Evolutionary conservation across 92 coral and sea anemone species (phyloP).

Genomic region (Porites evermanni): DNA sequence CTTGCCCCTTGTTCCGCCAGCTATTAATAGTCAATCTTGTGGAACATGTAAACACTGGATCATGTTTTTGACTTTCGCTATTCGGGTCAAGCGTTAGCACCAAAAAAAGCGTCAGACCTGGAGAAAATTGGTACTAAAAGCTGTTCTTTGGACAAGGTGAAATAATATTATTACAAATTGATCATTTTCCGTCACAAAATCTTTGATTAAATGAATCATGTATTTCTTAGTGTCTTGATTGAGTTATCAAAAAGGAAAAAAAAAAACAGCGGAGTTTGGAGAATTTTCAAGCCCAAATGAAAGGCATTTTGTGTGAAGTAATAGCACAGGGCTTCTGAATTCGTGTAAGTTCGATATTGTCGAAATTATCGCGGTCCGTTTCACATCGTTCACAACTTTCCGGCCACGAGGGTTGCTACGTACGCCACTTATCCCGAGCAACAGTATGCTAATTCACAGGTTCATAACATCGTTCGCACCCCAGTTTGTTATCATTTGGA

Average conservation of each 20-base stretch:
- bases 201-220: neutral
- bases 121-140: neutral
- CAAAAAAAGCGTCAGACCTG: neutral
- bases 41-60: conserved; percentile 17
- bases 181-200: neutral
- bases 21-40: neutral
- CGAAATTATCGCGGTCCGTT: neutral
- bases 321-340: neutral
- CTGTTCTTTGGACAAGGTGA: neutral
- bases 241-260: too few relatives aligned
- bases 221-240: too few relatives aligned
- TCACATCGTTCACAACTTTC: neutral
- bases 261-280: neutral
- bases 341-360: neutral
- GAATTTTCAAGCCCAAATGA: neutral
- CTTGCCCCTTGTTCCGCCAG: neutral
- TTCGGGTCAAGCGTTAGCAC: neutral
- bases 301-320: neutral
- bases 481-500: conserved; percentile 22
- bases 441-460: conserved; percentile 38
- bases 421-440: conserved; percentile 20
- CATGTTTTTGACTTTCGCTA: neutral
- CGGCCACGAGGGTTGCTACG: conserved; percentile 18
- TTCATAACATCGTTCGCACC: conserved; percentile 23
- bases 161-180: neutral